A percentile compares a stretch with the other conserved stretches of the same genome.
Conservation (phyloP, 2,888 invertebrate genomes). For the Hanleya hanleyi region DNA sequence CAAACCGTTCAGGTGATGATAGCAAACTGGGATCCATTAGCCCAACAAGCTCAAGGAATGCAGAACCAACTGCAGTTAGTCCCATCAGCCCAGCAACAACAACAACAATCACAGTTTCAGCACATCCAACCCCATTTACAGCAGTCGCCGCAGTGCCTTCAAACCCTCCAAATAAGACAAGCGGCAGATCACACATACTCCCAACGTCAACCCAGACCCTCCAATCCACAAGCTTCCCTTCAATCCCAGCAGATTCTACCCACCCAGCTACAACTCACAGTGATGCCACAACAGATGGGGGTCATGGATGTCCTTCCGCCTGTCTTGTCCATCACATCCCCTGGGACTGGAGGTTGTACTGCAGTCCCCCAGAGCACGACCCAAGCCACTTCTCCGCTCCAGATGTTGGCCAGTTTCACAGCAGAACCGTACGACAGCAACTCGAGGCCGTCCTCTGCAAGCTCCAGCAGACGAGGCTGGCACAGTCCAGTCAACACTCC, state of each 20-base stretch:
- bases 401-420: neutral
- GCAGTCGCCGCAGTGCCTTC: neutral
- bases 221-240: neutral
- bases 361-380: neutral
- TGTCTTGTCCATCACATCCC: neutral
- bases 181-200: neutral
- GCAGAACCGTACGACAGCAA: neutral
- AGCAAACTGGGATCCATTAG: neutral
- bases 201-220: neutral
- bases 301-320: no score
- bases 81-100: no score
- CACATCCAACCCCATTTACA: neutral
- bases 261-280: neutral
- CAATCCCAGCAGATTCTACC: neutral
- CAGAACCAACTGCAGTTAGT: neutral
- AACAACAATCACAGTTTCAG: neutral
- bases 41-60: neutral
- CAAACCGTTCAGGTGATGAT: neutral
- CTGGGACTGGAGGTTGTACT: neutral
- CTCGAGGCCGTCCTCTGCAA: neutral
- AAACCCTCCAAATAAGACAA: neutral
- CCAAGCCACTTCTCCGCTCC: neutral
- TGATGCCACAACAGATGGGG: neutral
- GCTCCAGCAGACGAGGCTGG: no score
- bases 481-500: neutral